Base-by-base conservation (phyloP, 2,888 invertebrate genomes). In the Drosophila quinaria region DNA sequence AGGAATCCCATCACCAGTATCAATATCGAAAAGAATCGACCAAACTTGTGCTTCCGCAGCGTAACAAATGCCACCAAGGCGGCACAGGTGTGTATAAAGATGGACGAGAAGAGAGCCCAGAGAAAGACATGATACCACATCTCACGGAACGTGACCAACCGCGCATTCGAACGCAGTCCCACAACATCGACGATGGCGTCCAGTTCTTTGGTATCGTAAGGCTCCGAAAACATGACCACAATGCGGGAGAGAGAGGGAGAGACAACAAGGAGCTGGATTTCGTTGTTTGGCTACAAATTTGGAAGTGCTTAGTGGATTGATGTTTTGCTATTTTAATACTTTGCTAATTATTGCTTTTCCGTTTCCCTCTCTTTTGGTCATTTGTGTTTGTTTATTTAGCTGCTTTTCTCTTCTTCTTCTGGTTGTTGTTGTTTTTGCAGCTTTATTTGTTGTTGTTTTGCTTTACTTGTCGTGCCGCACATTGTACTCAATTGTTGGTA, bases 61-160 rank as follows among this genome's bases (percentile, higher is more conserved):
- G 97, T 97, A 74, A 96, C 96, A 92, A 98, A 98, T 51, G 98
- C 97, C 80, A 98, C 97, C 59, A 97, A 93, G 60, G 97, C 97
- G 64, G 98, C 98, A 92, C 98, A 96, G 58, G 96, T 96, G 93
- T 98, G 98, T 80, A 98, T 97, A 91, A 98, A 95, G 90, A 98
- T 95, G 55, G 98, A 98, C 13, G 98, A 98, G 92, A 98, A 97
- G 90, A 98, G 94, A 69, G 97, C 97, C 98, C 98, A 98, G 90
- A 98, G 94, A 93, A 98, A 98, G 92, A 98, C 96, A 91, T 98
- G 97, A 93, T 98, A 98, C 98, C 98, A 98, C 97, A 98, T 98
- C 93, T 98, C 98, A 94, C 95, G 94, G 94, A 97, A 95, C 70
- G 95, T 95, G 92, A 95, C 95, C 80, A 96, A 93, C 64, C 94